Evolutionary conservation across 2,888 invertebrate species (phyloP), one percentile per base, ranked within the genome.

Genomic region (Oscheius sp.): DNA sequence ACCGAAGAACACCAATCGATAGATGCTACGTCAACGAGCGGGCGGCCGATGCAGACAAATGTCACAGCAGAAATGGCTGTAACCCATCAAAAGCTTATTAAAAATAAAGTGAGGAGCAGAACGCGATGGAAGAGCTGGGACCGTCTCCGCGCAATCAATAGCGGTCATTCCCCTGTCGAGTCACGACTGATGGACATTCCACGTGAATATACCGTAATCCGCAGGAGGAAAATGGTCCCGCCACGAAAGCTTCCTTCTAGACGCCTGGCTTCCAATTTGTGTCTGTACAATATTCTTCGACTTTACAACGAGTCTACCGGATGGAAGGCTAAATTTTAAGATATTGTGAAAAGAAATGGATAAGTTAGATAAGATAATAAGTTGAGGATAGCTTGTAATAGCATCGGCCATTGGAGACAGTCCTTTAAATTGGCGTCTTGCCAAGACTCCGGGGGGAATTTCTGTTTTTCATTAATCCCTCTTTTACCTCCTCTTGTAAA

Each of bases 131-230:
- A 45, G 12, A 23, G n/a, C 27, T 6, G 18, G 27, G 41, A 55
- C 18, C 52, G 55, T 61, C 63, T 23, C 16, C 9, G 27, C 18
- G 25, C 72, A 43, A 72, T 72, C 72, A 55, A 72, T 72, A 72
- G 66, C 64, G 72, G 72, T 72, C 72, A 72, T 66, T 66, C 66
- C 56, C 35, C 27, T 72, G 72, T 56, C 66, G 64, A 72, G 72
- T 72, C 72, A 72, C 66, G 64, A 66, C 64, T 53, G 66, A 69
- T 64, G 69, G 69, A 69, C 69, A 74, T 74, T 74, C 74, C 74
- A 74, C 74, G 74, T 74, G 69, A 74, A 74, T 69, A n/a, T 74
- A 74, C 69, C 58, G 69, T 69, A 74, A 27, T 7, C 53, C 5
- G 43, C 13, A n/a, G 49, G 16, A 41, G 43, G 69, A 53, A 52